phyloP scores from a whole-genome alignment of 2,113 vertebrate species.

The Eurypyga helias region DNA sequence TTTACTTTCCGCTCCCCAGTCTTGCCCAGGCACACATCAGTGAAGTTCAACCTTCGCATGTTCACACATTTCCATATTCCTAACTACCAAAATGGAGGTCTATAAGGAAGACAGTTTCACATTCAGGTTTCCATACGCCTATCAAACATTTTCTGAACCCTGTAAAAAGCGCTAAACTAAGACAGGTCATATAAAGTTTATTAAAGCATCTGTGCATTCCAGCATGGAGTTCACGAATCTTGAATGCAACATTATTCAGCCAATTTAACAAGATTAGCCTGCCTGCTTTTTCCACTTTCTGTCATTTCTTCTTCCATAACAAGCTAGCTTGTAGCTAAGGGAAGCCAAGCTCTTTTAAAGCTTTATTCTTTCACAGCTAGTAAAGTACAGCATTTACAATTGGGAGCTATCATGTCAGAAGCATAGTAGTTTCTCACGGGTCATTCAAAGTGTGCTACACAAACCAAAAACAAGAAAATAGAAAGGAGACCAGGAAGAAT shows the following conservation, averaged over 20 bases:
- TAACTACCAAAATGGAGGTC: neutral
- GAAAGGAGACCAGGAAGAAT: conserved; percentile 22
- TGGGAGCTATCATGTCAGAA: conserved; percentile 59
- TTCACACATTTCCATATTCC: neutral
- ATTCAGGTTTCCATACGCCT: neutral
- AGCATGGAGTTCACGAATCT: neutral
- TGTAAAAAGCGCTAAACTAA: neutral
- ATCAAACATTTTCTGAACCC: neutral
- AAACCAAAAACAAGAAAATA: conserved; percentile 45
- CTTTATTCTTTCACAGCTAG: conserved; percentile 59
- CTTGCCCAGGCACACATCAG: neutral
- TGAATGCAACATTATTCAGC: conserved; percentile 53
- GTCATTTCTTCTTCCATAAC: conserved; percentile 46
- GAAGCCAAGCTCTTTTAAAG: conserved; percentile 52
- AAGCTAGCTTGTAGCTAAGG: conserved; percentile 45
- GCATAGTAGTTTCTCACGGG: conserved; percentile 49
- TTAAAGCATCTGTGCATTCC: conserved; percentile 27
- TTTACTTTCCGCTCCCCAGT: neutral
- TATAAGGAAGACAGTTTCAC: neutral
- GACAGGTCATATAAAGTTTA: conserved; percentile 33
- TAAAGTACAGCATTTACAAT: conserved; percentile 42
- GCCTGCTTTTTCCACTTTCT: conserved; percentile 37
- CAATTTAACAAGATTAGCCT: conserved; percentile 64
- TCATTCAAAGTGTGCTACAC: conserved; percentile 42
- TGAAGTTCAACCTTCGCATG: rapidly evolving